A percentile compares a stretch with the other conserved stretches of the same genome.
Conservation (phyloP, 2,888 invertebrate species). For the Drosophila seclusa region DNA sequence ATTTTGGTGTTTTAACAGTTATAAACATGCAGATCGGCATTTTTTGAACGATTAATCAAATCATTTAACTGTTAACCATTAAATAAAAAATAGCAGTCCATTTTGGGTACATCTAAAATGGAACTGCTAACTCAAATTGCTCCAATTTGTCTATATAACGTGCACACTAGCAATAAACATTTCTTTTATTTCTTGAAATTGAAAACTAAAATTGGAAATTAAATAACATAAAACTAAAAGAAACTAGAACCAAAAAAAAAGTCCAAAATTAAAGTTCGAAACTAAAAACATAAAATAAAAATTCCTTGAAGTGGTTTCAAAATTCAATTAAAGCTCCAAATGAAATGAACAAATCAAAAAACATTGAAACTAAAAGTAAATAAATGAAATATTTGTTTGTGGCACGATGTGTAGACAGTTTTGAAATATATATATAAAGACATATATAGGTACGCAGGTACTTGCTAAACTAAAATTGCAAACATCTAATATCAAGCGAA, state of each 20-base stretch:
- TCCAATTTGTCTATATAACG: not conserved
- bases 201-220: not conserved
- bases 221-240: not conserved
- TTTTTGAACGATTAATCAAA: not conserved
- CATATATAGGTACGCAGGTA: constrained; percentile 15
- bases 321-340: too few species aligned
- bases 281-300: not conserved
- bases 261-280: not conserved
- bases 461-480: constrained; percentile 7
- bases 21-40: not conserved
- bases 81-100: not conserved
- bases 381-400: not conserved
- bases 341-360: too few species aligned
- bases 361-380: not conserved
- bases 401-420: not conserved
- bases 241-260: not conserved
- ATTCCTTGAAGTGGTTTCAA: too few species aligned
- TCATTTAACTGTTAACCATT: not conserved
- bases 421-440: not conserved
- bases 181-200: not conserved
- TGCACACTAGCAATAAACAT: not conserved
- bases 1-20: constrained; percentile 12
- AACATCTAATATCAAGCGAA: constrained; percentile 2
- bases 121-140: not conserved
- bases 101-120: not conserved